Evolutionary conservation across 2,113 vertebrate genomes (phyloP).

Genomic region (Erythrocercus mccallii): DNA sequence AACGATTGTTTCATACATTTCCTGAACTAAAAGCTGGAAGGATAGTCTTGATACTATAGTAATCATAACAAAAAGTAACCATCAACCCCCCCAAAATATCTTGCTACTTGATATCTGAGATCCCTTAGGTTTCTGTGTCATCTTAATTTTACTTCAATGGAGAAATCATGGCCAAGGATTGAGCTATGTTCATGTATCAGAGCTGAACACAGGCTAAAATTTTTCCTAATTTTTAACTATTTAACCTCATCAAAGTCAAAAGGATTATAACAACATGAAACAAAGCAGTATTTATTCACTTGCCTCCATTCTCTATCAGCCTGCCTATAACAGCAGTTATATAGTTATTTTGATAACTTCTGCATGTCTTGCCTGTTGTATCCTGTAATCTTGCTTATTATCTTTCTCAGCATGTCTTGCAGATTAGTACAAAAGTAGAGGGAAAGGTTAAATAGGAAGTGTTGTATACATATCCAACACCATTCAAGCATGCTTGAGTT

Average conservation of each 20-base stretch:
- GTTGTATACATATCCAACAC: background rate
- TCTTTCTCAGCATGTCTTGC: background rate
- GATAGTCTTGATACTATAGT: background rate
- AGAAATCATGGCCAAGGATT: background rate
- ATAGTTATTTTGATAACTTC: background rate
- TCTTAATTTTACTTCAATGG: background rate
- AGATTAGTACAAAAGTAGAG: constrained; percentile 11
- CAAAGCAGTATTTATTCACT: constrained; percentile 4
- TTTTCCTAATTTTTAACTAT: background rate
- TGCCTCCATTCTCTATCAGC: background rate
- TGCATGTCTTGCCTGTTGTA: background rate
- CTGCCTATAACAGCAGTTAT: background rate
- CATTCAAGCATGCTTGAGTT: background rate
- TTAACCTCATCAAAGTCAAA: background rate
- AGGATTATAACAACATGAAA: background rate
- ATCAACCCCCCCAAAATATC: fast-evolving
- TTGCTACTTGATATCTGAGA: background rate
- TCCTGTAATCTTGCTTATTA: constrained; percentile 7
- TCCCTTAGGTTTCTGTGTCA: background rate
- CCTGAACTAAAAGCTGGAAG: background rate
- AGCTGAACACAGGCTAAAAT: background rate
- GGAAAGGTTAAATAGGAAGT: background rate
- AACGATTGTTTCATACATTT: background rate
- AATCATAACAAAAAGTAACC: background rate
- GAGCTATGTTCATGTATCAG: background rate